Evolutionary conservation across 2,888 invertebrate species (phyloP), one percentile per base, ranked within the genome.

Genomic region (Empis livida): DNA sequence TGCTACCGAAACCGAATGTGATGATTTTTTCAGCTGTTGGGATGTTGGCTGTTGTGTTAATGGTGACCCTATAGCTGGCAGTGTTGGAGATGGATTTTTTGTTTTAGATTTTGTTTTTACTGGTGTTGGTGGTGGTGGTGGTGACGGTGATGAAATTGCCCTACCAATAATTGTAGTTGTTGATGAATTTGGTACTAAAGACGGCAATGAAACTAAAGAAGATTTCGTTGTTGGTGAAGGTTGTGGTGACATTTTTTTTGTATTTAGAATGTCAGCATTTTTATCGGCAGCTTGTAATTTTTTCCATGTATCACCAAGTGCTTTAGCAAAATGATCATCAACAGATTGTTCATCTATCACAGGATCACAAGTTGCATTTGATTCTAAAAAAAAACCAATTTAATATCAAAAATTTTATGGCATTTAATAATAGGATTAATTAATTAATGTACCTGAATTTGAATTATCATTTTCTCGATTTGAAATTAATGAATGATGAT

Each of bases 281-380:
- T 38, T 27, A 38, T 31, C 6, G 39, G 31, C 9, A 32, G 16
- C 38, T 16, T 14, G 5, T 27, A 35, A 37, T 31, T 40, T 14
- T 16, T 14, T 16, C 16, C 15, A 14, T 16, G 23, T 23, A 61
- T 86, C 87, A 27, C 83, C 83, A 42, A 92, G 72, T 1, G 91
- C 90, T 72, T 90, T 91, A 31, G 90, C 89, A 71, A 92, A 92
- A 64, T 92, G 91, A 64, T 92, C 91, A 70, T 91, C 91, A 41
- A 91, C 91, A 51, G 95, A 95, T 71, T 95, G 94, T 65, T 95
- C 95, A 70, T 95, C 94, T 61, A 94, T 92, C 47, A 88, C 89
- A 11, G 89, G 88, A 68, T 92, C 92, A 69, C 88, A 85, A 76
- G 82, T 80, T 13, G 82, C 80, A 64, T 80, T 78, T 37, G 78